Percentiles rank a stretch among this genome's conserved stretches.
phyloP scores from a whole-genome alignment of 2,888 invertebrate species.

The Pseudococcus longispinus region DNA sequence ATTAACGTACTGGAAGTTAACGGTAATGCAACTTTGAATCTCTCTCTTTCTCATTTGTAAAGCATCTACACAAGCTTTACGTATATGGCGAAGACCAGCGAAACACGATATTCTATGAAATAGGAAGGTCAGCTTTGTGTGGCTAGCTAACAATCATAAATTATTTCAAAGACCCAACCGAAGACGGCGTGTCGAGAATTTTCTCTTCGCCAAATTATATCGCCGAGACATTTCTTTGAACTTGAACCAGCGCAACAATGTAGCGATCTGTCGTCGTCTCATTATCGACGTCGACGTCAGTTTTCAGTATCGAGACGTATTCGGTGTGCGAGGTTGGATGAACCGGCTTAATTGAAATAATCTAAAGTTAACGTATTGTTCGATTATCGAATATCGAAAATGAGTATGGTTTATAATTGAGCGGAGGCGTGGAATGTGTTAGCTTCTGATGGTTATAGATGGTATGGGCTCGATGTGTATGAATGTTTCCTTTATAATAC shows the following conservation, averaged over 20 bases:
- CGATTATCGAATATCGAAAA: not conserved
- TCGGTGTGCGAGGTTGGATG: not conserved
- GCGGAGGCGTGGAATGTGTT: not conserved
- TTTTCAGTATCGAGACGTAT: not conserved
- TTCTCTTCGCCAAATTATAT: constrained; percentile 30
- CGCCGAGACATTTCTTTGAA: constrained; percentile 21
- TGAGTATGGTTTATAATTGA: not conserved
- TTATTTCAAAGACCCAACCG: not conserved
- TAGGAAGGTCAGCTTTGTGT: constrained; percentile 38
- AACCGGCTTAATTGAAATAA: not conserved
- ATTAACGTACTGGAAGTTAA: constrained; percentile 45
- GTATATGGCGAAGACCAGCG: constrained; percentile 37
- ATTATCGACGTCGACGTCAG: not conserved
- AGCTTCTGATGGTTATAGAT: not conserved
- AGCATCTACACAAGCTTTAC: constrained; percentile 23
- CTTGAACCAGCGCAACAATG: constrained; percentile 23
- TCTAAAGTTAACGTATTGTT: not conserved
- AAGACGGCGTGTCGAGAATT: not conserved
- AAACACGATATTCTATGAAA: constrained; percentile 26
- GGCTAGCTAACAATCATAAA: constrained; percentile 42
- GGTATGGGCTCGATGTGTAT: too few species aligned
- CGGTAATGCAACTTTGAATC: constrained; percentile 39
- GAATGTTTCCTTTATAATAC: not conserved
- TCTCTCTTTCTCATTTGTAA: constrained; percentile 30
- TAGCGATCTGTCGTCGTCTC: not conserved